Percentiles rank a stretch among this genome's conserved stretches.
Evolutionary conservation across 2,797 vertebrate species (phyloP).

Genomic region (Cynopterus sphinx): DNA sequence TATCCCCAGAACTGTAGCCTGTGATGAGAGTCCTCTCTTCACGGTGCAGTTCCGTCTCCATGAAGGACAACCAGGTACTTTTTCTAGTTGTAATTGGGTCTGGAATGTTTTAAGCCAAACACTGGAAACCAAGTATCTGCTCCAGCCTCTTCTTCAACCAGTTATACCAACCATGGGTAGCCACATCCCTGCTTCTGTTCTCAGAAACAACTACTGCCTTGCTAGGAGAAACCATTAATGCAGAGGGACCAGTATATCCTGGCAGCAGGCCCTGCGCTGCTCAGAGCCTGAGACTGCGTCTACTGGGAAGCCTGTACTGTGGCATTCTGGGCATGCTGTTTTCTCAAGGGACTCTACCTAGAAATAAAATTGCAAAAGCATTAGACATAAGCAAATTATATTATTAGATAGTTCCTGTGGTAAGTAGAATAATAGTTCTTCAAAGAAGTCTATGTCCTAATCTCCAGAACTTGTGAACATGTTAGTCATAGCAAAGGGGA

Average conservation of each 20-base stretch:
- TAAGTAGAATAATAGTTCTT: not conserved
- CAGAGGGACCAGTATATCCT: no score
- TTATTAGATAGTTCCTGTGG: not conserved
- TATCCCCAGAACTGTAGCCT: slow-evolving; percentile 87
- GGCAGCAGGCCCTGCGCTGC: no score
- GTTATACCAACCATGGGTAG: no score
- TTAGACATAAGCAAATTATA: not conserved
- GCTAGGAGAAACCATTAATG: no score
- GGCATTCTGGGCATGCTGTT: not conserved
- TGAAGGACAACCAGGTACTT: slow-evolving; percentile 87
- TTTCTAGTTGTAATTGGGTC: slow-evolving; percentile 81
- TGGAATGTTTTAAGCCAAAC: no score
- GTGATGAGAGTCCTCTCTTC: slow-evolving; percentile 85
- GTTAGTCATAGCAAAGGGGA: not conserved
- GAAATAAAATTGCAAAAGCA: not conserved
- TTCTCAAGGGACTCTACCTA: not conserved
- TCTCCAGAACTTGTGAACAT: not conserved
- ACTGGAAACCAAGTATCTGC: no score
- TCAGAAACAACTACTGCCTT: no score
- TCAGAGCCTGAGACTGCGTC: no score
- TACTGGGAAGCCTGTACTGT: no score
- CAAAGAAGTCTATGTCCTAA: not conserved
- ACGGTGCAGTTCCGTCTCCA: slow-evolving; percentile 85
- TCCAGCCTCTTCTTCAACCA: no score
- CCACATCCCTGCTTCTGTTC: no score